Conservation (phyloP, 1,140 invertebrate species). For the Leptoteleia sp. region DNA sequence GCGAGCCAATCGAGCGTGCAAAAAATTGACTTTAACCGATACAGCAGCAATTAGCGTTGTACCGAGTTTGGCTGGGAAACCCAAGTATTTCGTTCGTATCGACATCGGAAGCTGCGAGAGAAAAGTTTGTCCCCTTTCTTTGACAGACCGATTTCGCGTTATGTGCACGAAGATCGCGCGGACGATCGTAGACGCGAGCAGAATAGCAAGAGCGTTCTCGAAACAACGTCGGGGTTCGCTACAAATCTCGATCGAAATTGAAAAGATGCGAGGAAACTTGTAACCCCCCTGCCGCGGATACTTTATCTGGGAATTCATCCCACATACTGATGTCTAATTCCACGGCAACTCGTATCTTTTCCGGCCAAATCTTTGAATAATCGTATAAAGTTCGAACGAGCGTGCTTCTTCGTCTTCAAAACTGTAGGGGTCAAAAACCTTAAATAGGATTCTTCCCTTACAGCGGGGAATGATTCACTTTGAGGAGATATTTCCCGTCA, state of each 20-base stretch:
- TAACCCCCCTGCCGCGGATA: neutral
- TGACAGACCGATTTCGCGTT: neutral
- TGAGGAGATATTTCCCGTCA: neutral
- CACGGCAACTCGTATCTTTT: conserved; percentile 18
- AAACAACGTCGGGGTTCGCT: conserved; percentile 7
- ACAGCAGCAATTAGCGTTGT: conserved; percentile 2
- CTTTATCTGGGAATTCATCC: conserved; percentile 11
- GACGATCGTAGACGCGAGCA: neutral
- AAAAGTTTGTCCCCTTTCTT: neutral
- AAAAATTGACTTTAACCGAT: conserved; percentile 16
- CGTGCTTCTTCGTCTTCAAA: too few species aligned
- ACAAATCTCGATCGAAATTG: conserved; percentile 30
- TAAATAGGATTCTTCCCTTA: neutral
- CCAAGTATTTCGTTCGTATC: neutral
- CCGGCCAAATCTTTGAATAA: conserved; percentile 5
- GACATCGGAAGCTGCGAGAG: neutral
- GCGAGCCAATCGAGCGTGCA: conserved; percentile 1
- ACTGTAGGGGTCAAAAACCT: conserved; percentile 7
- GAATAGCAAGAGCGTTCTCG: conserved; percentile 1
- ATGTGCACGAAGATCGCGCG: neutral
- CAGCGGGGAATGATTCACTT: conserved; percentile 5
- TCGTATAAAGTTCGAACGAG: conserved; percentile 7
- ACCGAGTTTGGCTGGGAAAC: neutral
- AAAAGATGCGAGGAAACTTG: conserved; percentile 33
- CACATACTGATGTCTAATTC: conserved; percentile 34